Percentiles rank a stretch among this genome's conserved stretches.
These are phyloP conservation scores for Glaucidium brasilianum DNA, from an alignment of 2,113 vertebrate genomes.

Conservation along the genomic window DNA sequence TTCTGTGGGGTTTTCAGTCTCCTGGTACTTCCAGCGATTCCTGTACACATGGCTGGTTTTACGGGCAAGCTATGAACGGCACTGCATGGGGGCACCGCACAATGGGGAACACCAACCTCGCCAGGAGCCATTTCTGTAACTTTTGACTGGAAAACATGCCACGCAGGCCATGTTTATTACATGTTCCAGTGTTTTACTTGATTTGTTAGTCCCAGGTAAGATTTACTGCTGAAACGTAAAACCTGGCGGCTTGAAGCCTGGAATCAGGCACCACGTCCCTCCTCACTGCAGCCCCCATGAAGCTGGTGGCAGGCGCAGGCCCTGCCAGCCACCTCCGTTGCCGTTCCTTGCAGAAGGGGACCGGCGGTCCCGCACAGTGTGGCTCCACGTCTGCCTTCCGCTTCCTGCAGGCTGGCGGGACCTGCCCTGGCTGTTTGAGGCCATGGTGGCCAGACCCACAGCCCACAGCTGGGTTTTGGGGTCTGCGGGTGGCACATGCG, in stretches of 20 bases:
- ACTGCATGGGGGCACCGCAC: conserved; percentile 58
- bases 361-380: rapidly evolving
- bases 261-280: rapidly evolving
- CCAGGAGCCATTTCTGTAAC: conserved; percentile 47
- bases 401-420: background rate
- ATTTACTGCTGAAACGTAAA: conserved; percentile 37
- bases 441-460: rapidly evolving
- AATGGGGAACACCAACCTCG: conserved; percentile 66
- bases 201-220: conserved; percentile 50
- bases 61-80: conserved; percentile 46
- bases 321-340: rapidly evolving
- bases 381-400: rapidly evolving
- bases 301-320: rapidly evolving
- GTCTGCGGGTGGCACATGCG: rapidly evolving
- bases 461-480: background rate
- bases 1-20: conserved; percentile 51
- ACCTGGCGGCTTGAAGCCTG: background rate
- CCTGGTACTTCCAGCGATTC: conserved; percentile 47
- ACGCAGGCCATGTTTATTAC: conserved; percentile 39
- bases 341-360: rapidly evolving
- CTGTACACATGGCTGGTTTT: conserved; percentile 68
- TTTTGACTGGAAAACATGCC: conserved; percentile 30
- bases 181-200: conserved; percentile 54
- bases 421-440: background rate
- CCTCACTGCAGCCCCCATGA: background rate